Conservation (phyloP, 23 tunicate species). For the Trididemnum miniatum region DNA sequence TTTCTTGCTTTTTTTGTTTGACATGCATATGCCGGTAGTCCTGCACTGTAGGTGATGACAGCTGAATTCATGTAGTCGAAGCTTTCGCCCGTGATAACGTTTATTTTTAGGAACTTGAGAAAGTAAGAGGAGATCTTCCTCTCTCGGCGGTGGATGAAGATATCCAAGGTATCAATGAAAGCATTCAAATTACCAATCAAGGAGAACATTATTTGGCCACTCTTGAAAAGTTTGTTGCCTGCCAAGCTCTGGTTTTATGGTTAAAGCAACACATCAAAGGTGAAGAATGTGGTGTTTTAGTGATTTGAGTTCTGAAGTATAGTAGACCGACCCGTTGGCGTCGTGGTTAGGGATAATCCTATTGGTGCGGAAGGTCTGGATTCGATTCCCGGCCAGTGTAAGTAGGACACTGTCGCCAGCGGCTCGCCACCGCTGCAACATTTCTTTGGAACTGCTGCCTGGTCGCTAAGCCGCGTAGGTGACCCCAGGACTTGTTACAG, state of each 20-base stretch:
- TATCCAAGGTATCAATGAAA: background rate
- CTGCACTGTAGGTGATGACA: too few relatives aligned
- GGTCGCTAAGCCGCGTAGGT: background rate
- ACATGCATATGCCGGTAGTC: too few relatives aligned
- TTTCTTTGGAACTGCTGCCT: background rate
- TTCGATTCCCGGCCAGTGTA: background rate
- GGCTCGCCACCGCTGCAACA: background rate
- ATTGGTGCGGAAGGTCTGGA: background rate
- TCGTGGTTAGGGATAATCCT: background rate
- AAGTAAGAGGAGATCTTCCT: background rate
- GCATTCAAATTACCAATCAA: background rate
- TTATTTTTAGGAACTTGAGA: background rate
- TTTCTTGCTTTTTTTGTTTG: too few relatives aligned
- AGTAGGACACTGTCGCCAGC: background rate
- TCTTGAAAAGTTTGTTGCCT: background rate
- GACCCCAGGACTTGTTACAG: background rate
- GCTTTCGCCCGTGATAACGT: too few relatives aligned
- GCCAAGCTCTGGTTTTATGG: background rate
- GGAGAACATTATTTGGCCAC: background rate
- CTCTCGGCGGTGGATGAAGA: background rate
- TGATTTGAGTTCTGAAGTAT: too few relatives aligned
- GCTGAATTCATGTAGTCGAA: too few relatives aligned
- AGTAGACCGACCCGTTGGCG: background rate
- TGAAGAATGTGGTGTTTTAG: background rate
- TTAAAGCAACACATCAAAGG: background rate